Base-by-base conservation (phyloP, 2,888 invertebrate species). In the Heterodera filipjevi region DNA sequence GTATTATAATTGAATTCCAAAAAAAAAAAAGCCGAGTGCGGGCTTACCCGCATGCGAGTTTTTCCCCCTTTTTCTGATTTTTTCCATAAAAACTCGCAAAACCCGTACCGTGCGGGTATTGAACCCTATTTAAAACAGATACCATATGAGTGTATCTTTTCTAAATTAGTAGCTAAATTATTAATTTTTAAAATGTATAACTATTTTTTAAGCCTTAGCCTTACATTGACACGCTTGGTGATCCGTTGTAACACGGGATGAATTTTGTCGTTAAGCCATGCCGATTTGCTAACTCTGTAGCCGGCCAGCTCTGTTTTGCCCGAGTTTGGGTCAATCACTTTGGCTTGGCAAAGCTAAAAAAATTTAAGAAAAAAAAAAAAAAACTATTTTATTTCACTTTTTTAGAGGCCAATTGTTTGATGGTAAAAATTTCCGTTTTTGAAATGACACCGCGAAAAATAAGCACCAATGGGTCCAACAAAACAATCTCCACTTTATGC, bases 191-290 rank as follows among this genome's bases (percentile, higher is more conserved):
- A 53, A 53, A 53, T 53, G 16, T 12, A 39, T 39, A 39, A 39
- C 6, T 10, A 39, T 39, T 39, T 39, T 39, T 6, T 64, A 14
- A 8, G 22, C 16, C 16, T 64, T 64, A 8, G 32, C 68, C 66
- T 10, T 89, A 94, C 93, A 74, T 93, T 92, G 3, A 96, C 94
- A 76, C 96, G 92, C 81, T 92, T 92, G 76, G 94, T 93, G 70
- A 98, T 92, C 39, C 92, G 92, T 8, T 91, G 92, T 35, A 98
- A 92, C 46, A 93, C 92, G 10, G 91, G 91, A 86, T 95, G 93
- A 89, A 96, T 96, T 44, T 93, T 92, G 84, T 94, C 94, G 89
- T 93, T 94, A 32, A 99, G 91, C 98, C 98, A 99, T 3, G 95
- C 94, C 33, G 68, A 68, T 79, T 64, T 27, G 70, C 79, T 77